Conservation (phyloP, 1,140 invertebrate genomes). For the Drosophila kurseongensis region DNA sequence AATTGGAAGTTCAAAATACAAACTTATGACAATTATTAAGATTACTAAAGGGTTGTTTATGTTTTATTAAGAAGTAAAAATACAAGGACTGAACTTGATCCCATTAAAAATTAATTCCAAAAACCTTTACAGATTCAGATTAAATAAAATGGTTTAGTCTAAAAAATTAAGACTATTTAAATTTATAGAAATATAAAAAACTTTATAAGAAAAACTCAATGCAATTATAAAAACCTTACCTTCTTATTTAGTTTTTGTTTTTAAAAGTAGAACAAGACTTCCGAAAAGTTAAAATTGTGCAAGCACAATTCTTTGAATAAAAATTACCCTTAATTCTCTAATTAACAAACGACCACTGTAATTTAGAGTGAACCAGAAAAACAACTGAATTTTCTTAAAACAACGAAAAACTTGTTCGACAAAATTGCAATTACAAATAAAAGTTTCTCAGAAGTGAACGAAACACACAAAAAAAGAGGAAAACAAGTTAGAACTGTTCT, state of each 20-base stretch:
- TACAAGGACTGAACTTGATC: too few species aligned
- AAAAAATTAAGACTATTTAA: too few species aligned
- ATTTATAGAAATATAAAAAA: too few species aligned
- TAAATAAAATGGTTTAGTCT: too few species aligned
- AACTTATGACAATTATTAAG: too few species aligned
- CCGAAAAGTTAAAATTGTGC: neutral
- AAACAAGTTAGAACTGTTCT: conserved; percentile 63
- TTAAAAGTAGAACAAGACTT: neutral
- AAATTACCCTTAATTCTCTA: conserved; percentile 10
- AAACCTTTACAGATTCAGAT: too few species aligned
- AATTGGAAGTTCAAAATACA: too few species aligned
- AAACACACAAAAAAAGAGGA: conserved; percentile 26
- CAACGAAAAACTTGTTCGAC: conserved; percentile 69
- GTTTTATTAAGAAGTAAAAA: too few species aligned
- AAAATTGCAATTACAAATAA: conserved; percentile 65
- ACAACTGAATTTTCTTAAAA: conserved; percentile 48
- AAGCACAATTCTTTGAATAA: neutral
- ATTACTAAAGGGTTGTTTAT: too few species aligned
- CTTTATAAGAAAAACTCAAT: too few species aligned
- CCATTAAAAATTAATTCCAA: too few species aligned
- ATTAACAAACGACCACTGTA: conserved; percentile 17
- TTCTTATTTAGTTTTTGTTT: neutral
- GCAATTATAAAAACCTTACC: too few species aligned
- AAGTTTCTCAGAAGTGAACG: conserved; percentile 60
- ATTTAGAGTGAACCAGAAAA: conserved; percentile 33